Evolutionary conservation across 2,797 vertebrate genomes (phyloP).

Genomic region (Cercopithecus petaurista): DNA sequence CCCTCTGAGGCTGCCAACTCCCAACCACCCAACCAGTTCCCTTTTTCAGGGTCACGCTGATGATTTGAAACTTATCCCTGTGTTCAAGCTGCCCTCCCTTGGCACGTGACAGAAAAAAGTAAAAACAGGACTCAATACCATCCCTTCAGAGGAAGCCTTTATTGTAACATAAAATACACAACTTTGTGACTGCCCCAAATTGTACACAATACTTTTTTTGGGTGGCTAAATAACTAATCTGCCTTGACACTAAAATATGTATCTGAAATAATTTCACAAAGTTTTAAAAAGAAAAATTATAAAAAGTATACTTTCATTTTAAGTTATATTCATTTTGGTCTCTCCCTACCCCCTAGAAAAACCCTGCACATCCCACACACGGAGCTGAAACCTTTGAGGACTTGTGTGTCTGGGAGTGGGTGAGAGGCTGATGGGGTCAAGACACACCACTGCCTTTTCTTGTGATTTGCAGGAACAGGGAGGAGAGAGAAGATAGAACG

Average conservation of each 20-base stretch:
- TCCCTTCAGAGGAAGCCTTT: slow-evolving; percentile 68
- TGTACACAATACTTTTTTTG: slow-evolving; percentile 76
- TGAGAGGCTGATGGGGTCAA: neutral
- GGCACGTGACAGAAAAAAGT: neutral
- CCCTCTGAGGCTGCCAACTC: neutral
- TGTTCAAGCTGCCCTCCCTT: neutral
- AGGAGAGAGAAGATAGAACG: neutral
- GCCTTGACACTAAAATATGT: slow-evolving; percentile 75
- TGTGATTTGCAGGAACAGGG: neutral
- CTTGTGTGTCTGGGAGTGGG: neutral
- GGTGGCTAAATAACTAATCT: slow-evolving; percentile 61
- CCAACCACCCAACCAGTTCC: neutral
- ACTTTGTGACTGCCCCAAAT: slow-evolving; percentile 59
- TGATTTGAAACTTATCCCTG: neutral
- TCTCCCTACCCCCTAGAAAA: neutral
- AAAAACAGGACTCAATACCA: neutral
- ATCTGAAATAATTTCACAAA: slow-evolving; percentile 74
- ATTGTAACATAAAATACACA: slow-evolving; percentile 76
- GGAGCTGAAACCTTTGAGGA: neutral
- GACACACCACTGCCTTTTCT: neutral
- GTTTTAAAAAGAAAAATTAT: slow-evolving; percentile 74
- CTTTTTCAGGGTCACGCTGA: neutral
- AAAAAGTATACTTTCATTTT: slow-evolving; percentile 70
- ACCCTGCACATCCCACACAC: neutral
- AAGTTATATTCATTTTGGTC: slow-evolving; percentile 10